Base-by-base conservation (phyloP, 2,888 invertebrate genomes). In the Labia minor region DNA sequence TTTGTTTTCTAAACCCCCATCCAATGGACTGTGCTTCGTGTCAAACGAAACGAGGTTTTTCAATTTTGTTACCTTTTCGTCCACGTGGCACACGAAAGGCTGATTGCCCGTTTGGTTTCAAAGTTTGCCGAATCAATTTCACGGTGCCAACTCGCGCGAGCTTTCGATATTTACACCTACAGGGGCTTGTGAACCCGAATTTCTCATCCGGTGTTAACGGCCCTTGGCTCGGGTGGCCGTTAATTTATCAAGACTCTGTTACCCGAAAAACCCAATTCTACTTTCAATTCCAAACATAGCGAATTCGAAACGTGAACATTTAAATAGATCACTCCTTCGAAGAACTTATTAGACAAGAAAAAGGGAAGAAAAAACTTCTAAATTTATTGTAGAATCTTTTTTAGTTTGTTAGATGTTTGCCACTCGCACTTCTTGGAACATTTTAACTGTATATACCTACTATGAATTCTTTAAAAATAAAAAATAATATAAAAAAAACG, bases 51-150 rank as follows among this genome's bases (percentile, higher is more conserved):
- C n/a, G n/a, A n/a, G n/a, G n/a, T n/a, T n/a, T n/a, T n/a, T n/a
- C n/a, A n/a, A n/a, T n/a, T 49, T 49, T 4, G 49, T 14, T 49
- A 49, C 49, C 49, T 14, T 49, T 49, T 16, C 16, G 14, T 14
- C 49, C 49, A 49, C 2, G n/a, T 4, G 49, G n/a, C 49, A 49
- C 49, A 14, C 14, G 49, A n/a, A n/a, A n/a, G 49, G 49, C 49
- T 49, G 49, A 49, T 49, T 49, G 49, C 49, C 16, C 49, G 8
- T 49, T 49, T 49, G 14, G 49, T 49, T 14, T 2, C 49, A 49
- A 49, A 49, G 49, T 49, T 49, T 49, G 49, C 49, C 49, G 49
- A 49, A 49, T 49, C 49, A 49, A 49, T 49, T 49, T 49, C 49
- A 49, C 49, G 49, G n/a, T 49, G 49, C n/a, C 49, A 49, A 49